Percentiles rank a stretch among this genome's conserved stretches.
Conservation (phyloP, 2,113 vertebrate species). For the Hydropotes inermis region DNA sequence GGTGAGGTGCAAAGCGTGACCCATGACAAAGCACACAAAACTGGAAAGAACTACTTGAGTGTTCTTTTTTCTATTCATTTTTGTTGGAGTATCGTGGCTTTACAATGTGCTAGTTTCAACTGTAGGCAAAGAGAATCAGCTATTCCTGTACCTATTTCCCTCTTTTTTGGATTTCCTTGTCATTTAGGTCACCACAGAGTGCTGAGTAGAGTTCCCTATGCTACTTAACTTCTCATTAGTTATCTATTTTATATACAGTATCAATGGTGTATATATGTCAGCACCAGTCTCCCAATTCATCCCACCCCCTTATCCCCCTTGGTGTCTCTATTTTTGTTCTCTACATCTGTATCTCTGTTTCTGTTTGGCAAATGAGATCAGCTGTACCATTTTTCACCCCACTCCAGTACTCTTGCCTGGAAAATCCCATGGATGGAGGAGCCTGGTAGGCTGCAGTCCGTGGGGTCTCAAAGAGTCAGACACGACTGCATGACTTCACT, state of each 20-base stretch:
- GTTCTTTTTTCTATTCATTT: neutral
- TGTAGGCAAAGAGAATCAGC: neutral
- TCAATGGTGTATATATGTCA: neutral
- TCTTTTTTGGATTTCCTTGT: neutral
- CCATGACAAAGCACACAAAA: rapidly evolving
- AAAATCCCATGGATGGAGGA: too few relatives aligned
- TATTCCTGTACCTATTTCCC: neutral
- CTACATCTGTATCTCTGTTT: neutral
- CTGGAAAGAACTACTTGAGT: neutral
- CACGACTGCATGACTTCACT: too few relatives aligned
- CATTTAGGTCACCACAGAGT: neutral
- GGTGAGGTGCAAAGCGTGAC: neutral
- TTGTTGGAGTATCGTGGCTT: neutral
- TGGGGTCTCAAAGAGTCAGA: too few relatives aligned
- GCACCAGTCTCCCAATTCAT: neutral
- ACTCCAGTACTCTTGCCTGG: too few relatives aligned
- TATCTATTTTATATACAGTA: neutral
- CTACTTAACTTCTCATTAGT: neutral
- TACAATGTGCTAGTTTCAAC: neutral
- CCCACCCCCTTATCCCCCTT: neutral
- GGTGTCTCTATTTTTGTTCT: neutral
- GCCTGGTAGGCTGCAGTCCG: too few relatives aligned
- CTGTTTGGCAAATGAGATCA: neutral
- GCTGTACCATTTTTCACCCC: neutral
- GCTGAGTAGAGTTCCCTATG: neutral